Conservation (phyloP, 2,113 vertebrate genomes). For the Pterophyllum scalare region DNA sequence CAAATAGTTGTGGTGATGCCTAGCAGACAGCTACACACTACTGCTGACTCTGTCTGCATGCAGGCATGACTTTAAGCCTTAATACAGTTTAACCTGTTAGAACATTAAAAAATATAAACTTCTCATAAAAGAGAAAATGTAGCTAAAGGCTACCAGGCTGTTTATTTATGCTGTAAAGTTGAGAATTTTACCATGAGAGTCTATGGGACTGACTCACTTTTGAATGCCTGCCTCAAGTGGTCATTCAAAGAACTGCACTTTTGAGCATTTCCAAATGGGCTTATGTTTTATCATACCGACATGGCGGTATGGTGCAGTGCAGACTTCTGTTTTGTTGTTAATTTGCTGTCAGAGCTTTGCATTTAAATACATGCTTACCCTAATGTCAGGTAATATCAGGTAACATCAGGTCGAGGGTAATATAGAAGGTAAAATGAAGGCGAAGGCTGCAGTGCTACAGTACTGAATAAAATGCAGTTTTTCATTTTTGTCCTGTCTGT, state of each 20-base stretch:
- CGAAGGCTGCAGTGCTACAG: background rate
- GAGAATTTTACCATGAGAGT: background rate
- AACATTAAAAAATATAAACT: background rate
- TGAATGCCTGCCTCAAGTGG: background rate
- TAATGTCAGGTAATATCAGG: background rate
- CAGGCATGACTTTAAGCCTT: background rate
- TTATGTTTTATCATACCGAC: fast-evolving
- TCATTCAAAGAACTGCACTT: background rate
- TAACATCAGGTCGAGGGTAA: background rate
- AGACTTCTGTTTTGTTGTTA: background rate
- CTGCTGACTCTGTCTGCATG: background rate
- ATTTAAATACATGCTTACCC: background rate
- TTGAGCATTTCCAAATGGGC: background rate
- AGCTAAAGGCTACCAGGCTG: background rate
- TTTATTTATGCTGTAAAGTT: background rate
- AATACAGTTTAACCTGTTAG: background rate
- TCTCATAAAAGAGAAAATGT: background rate
- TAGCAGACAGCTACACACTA: background rate
- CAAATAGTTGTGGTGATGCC: background rate
- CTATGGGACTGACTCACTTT: background rate
- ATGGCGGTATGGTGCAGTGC: background rate
- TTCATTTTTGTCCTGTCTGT: background rate
- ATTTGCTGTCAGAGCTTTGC: background rate
- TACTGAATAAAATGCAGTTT: background rate
- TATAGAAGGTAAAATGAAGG: background rate